These are phyloP conservation scores for Trachymyrmex cornetzi DNA, from an alignment of 1,140 invertebrate genomes.

Conservation along the genomic window DNA sequence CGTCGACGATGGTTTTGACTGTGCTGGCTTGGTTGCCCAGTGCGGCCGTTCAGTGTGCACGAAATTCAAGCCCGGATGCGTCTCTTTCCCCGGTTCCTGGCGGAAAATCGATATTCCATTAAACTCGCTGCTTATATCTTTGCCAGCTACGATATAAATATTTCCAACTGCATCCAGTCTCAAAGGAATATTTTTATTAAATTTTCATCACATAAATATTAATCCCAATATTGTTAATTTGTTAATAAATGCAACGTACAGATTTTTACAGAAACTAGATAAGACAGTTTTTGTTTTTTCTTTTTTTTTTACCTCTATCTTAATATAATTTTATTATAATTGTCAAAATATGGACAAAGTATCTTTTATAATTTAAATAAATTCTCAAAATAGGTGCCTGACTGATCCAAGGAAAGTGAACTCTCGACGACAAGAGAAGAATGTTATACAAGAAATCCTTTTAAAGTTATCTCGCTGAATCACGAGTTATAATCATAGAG, in stretches of 20 bases:
- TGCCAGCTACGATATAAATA: background rate
- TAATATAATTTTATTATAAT: background rate
- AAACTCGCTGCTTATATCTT: background rate
- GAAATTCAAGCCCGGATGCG: slow-evolving; percentile 76
- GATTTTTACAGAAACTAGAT: background rate
- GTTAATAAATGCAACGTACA: background rate
- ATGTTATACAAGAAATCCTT: slow-evolving; percentile 24
- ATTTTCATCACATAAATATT: background rate
- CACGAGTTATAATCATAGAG: slow-evolving; percentile 2
- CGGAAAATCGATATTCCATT: slow-evolving; percentile 13
- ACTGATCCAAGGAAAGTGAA: slow-evolving; percentile 1
- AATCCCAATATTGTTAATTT: no score
- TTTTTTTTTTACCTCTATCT: background rate
- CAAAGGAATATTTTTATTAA: slow-evolving; percentile 10
- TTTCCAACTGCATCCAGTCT: background rate
- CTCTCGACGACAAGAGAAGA: background rate
- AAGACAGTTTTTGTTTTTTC: background rate
- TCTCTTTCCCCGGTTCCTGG: slow-evolving; percentile 68
- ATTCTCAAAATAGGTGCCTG: background rate
- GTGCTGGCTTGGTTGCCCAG: slow-evolving; percentile 82
- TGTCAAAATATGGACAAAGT: background rate
- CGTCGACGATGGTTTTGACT: slow-evolving; percentile 76
- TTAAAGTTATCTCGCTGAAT: slow-evolving; percentile 11
- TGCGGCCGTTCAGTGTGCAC: slow-evolving; percentile 83
- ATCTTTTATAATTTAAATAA: background rate